Percentiles rank a stretch among this genome's conserved stretches.
Evolutionary conservation across 2,113 vertebrate species (phyloP).

Genomic region (Heteronetta atricapilla): DNA sequence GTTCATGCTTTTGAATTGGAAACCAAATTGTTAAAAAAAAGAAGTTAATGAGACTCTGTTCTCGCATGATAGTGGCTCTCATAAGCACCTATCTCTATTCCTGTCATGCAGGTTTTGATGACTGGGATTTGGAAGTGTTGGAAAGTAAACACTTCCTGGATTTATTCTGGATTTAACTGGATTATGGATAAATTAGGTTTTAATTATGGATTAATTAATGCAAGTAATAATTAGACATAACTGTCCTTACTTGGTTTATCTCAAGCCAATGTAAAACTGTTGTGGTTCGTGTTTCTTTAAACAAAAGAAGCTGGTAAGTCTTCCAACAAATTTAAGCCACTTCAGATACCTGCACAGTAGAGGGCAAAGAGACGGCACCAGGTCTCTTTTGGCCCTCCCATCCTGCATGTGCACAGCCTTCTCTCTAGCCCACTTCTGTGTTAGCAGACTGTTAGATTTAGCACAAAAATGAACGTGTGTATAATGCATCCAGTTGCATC

Average conservation of each 20-base stretch:
- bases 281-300: background rate
- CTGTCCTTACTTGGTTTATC: background rate
- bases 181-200: too few relatives aligned
- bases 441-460: background rate
- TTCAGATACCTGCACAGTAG: background rate
- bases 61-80: background rate
- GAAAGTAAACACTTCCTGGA: background rate
- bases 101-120: background rate
- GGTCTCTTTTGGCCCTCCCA: fast-evolving
- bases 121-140: background rate
- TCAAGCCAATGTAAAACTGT: background rate
- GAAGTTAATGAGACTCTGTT: background rate
- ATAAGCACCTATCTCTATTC: background rate
- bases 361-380: background rate
- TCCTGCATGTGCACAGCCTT: background rate
- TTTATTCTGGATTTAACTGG: background rate
- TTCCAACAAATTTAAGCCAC: background rate
- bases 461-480: background rate
- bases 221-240: background rate
- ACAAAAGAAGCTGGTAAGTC: background rate
- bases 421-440: background rate
- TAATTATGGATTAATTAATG: too few relatives aligned
- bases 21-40: background rate
- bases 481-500: background rate
- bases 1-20: background rate